Base-by-base conservation (phyloP, 2,797 vertebrate species). In the Danio choprae region DNA sequence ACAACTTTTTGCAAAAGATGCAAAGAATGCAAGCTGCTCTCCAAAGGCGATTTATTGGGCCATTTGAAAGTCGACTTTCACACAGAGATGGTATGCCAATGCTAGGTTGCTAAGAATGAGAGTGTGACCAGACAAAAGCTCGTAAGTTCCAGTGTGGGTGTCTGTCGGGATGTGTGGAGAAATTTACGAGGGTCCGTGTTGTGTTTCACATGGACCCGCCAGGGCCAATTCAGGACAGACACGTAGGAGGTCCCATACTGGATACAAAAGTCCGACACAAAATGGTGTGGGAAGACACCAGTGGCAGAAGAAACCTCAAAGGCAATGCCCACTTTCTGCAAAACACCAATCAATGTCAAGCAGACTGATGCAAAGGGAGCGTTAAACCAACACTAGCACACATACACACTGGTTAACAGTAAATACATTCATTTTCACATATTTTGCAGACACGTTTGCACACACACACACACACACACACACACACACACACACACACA, bases 131-230 rank as follows among this genome's bases (percentile, higher is more conserved):
- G 77, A 79, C 58, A 64, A 53, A 29, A 64, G 48, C 68, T 51
- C 40, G 7, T 20, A 56, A 72, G 58, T 36, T 79, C 5, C 77
- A 70, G 76, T 70, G 10, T 41, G 75, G 53, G 64, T 69, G 74
- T 18, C 74, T 64, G 36, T 58, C 1, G 6, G 40, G 56, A 64
- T 18, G 51, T 76, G 55, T 18, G 8, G 58, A 56, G 72, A 53
- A 84, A 83, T 92, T 92, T 91, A 91, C 8, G 46, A 92, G 90
- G 79, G 84, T 86, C 89, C 88, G 87, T 85, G 71, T 51, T 20
- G 67, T 20, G 67, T 73, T 85, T 83, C 79, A 76, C 79, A 67
- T 71, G 74, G 79, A 84, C 87, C 83, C 74, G 60, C 87, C 82
- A 43, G 44, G 78, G 72, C 82, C 83, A 80, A 81, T 78, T 83